Conservation (phyloP, 1,140 invertebrate genomes). For the Cydia fagiglandana region DNA sequence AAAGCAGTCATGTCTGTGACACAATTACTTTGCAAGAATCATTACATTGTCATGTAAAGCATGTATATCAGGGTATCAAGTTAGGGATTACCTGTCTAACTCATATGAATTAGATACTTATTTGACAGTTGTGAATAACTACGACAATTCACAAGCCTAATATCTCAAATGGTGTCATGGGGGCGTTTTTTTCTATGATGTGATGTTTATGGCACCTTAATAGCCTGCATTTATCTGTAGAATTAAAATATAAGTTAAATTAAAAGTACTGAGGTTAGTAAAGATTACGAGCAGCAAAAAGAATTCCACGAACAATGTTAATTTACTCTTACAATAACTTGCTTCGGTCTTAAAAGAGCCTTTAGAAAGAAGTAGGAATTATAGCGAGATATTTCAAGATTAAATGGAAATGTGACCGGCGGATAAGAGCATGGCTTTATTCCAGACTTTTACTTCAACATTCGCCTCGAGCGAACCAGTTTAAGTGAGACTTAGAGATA, state of each 20-base stretch:
- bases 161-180: too few species aligned
- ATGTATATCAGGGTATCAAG: too few species aligned
- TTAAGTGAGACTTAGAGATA: background rate
- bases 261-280: background rate
- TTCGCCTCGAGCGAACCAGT: background rate
- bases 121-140: too few species aligned
- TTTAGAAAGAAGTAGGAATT: constrained; percentile 9
- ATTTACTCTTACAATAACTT: constrained; percentile 5
- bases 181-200: too few species aligned
- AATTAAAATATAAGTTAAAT: too few species aligned
- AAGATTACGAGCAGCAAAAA: background rate
- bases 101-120: too few species aligned
- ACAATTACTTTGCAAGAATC: background rate
- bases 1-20: background rate
- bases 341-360: background rate
- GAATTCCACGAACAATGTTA: background rate
- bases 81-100: too few species aligned
- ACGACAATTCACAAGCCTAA: too few species aligned
- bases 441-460: background rate
- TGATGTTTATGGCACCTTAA: background rate
- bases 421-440: background rate
- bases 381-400: background rate
- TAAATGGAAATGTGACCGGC: background rate
- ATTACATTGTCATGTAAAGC: too few species aligned
- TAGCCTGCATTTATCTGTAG: background rate